Evolutionary conservation across 2,797 vertebrate species (phyloP).

Genomic region (Argentina silus): DNA sequence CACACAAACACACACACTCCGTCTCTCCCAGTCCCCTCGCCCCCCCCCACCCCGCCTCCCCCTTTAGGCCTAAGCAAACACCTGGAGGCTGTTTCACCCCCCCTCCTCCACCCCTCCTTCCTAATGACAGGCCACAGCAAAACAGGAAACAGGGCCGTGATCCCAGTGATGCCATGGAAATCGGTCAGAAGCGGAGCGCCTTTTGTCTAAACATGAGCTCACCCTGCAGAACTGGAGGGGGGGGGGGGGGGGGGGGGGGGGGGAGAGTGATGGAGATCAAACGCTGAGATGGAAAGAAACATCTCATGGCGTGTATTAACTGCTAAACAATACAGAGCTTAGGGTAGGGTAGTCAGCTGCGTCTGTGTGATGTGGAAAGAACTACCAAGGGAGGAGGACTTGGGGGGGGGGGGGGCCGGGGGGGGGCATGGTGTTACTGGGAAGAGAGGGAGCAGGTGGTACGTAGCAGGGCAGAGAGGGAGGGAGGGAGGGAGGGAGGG

Average conservation of each 20-base stretch:
- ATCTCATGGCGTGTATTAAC: not conserved
- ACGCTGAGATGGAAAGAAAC: not conserved
- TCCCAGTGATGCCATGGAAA: slow-evolving; percentile 75
- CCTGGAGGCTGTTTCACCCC: slow-evolving; percentile 53
- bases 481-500: slow-evolving; percentile 34
- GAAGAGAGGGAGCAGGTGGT: not conserved
- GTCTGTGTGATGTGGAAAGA: slow-evolving; percentile 74
- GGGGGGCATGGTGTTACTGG: not conserved
- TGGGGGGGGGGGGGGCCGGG: not conserved
- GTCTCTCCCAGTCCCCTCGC: slow-evolving; percentile 17
- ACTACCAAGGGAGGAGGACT: not conserved
- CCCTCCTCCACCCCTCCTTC: slow-evolving; percentile 25
- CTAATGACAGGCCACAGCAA: slow-evolving; percentile 71
- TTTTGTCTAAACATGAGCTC: slow-evolving; percentile 77
- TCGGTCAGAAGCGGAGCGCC: slow-evolving; percentile 60
- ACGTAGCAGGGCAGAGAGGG: slow-evolving; percentile 24
- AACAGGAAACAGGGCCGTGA: slow-evolving; percentile 72
- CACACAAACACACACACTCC: slow-evolving; percentile 27
- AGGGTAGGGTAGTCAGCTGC: slow-evolving; percentile 3
- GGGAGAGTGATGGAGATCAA: not conserved
- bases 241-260: not conserved
- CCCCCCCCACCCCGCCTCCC: slow-evolving; percentile 47
- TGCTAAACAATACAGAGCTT: too few species aligned
- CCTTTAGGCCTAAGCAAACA: slow-evolving; percentile 55
- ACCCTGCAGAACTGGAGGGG: slow-evolving; percentile 25